A percentile compares a stretch with the other conserved stretches of the same genome.
These are phyloP conservation scores for human DNA, from an alignment of 2,113 vertebrate genomes.

Conservation along the genomic window DNA sequence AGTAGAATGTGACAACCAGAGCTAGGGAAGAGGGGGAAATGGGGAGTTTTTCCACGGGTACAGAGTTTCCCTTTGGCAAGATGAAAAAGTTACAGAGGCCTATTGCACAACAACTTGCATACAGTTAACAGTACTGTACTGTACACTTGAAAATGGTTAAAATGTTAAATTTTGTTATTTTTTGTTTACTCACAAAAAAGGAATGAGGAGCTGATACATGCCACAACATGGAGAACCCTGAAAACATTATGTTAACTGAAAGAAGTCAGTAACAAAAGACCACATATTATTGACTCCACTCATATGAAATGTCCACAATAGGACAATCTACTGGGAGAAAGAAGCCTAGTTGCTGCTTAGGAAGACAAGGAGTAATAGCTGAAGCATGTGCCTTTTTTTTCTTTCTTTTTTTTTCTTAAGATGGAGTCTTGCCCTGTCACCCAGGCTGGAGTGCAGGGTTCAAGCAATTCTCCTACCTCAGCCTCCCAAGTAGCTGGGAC, in stretches of 20 bases:
- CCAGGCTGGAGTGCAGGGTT: no score
- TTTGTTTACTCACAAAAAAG: not conserved
- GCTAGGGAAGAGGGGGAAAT: not conserved
- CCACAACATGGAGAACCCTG: not conserved
- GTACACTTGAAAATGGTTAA: not conserved
- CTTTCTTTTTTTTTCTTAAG: no score
- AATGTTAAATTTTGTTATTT: not conserved
- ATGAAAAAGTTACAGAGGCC: not conserved
- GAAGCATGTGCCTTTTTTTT: not conserved
- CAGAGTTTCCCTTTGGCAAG: not conserved
- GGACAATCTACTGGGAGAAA: not conserved
- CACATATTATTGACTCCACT: not conserved
- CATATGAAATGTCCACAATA: not conserved
- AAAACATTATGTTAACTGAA: not conserved
- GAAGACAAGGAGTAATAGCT: not conserved
- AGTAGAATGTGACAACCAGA: not conserved
- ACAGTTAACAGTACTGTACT: not conserved
- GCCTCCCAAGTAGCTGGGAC: no score
- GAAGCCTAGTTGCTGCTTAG: not conserved
- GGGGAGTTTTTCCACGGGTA: not conserved
- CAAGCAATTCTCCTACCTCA: no score
- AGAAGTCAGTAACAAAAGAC: not conserved
- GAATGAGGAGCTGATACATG: not conserved
- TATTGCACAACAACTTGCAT: not conserved
- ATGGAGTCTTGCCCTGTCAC: no score